These are phyloP conservation scores for Arion vulgaris DNA, from an alignment of 1,140 invertebrate species.

Conservation along the genomic window DNA sequence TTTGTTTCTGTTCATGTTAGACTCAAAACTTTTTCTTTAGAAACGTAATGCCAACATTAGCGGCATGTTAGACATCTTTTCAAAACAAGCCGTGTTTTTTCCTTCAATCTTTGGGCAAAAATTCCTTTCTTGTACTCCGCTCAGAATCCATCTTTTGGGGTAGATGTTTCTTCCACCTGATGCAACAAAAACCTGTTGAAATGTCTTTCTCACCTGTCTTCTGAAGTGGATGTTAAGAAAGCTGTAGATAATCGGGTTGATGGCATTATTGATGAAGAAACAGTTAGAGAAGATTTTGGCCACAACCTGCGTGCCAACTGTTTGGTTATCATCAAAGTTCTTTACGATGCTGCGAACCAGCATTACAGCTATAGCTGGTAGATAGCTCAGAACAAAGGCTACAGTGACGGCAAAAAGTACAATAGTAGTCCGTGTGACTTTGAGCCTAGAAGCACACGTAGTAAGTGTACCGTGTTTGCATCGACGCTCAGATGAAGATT, in stretches of 20 bases:
- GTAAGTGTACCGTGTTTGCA: conserved; percentile 37
- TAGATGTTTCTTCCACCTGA: conserved; percentile 15
- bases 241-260: conserved; percentile 69
- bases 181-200: conserved; percentile 49
- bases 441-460: conserved; percentile 43
- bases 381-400: conserved; percentile 58
- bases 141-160: conserved; percentile 48
- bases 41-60: too few relatives aligned
- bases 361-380: conserved; percentile 57
- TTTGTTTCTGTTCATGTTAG: too few relatives aligned
- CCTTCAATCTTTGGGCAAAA: conserved; percentile 43
- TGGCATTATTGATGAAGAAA: conserved; percentile 67
- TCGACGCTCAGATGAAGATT: neutral
- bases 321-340: conserved; percentile 46
- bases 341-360: conserved; percentile 48
- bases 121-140: conserved; percentile 49
- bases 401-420: conserved; percentile 61
- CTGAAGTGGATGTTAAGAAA: conserved; percentile 68
- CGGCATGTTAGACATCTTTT: too few relatives aligned
- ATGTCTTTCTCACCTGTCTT: conserved; percentile 43
- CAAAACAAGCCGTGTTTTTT: too few relatives aligned
- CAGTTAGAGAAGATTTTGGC: conserved; percentile 64
- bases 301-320: conserved; percentile 41
- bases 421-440: conserved; percentile 56
- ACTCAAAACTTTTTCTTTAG: too few relatives aligned